Evolutionary conservation across 2,113 vertebrate genomes (phyloP).

Genomic region (Lycaon pictus): DNA sequence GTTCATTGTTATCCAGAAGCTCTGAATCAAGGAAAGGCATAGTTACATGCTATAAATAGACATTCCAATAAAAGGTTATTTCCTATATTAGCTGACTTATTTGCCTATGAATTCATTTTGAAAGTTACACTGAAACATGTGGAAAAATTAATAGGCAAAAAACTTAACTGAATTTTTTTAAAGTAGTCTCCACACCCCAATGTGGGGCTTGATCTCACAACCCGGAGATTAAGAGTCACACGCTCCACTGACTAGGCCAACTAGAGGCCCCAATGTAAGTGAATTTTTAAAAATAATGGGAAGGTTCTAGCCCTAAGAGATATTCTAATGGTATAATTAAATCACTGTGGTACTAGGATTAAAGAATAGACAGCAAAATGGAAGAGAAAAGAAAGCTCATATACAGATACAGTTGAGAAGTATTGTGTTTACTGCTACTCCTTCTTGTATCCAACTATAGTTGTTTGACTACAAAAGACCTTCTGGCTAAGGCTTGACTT

Average conservation of each 20-base stretch:
- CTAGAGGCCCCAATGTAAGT: not conserved
- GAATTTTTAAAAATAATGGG: not conserved
- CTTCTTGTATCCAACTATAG: not conserved
- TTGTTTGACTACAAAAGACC: not conserved
- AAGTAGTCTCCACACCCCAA: not conserved
- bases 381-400: not conserved
- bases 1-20: not conserved
- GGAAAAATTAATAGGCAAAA: conserved; percentile 15
- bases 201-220: not conserved
- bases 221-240: not conserved
- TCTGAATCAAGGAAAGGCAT: not conserved
- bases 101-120: conserved; percentile 10
- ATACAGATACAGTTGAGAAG: not conserved
- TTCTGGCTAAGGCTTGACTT: not conserved
- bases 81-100: not conserved
- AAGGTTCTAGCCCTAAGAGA: not conserved
- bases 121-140: conserved; percentile 34
- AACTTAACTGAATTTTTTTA: not conserved
- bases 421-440: not conserved
- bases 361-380: not conserved
- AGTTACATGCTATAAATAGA: not conserved
- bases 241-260: not conserved
- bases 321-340: not conserved
- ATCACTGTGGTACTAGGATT: not conserved
- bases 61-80: conserved; percentile 44